These are phyloP conservation scores for Gobionotothen gibberifrons DNA, from an alignment of 2,797 vertebrate genomes.

Conservation along the genomic window DNA sequence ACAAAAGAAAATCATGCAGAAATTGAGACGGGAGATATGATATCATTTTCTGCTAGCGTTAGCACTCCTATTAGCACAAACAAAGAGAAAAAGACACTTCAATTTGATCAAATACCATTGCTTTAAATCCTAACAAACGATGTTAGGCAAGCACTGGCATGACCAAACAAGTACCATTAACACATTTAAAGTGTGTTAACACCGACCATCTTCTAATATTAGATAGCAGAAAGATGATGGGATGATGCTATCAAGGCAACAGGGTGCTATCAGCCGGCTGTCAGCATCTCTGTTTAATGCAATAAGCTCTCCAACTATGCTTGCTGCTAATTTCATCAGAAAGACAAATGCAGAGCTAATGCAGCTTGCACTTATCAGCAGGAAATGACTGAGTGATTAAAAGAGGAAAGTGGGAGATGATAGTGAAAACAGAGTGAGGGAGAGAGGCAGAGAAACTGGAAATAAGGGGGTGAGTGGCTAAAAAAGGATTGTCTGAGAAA, in stretches of 20 bases:
- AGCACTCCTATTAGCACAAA: conserved; percentile 3
- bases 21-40: conserved; percentile 1
- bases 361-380: conserved; percentile 51
- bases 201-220: background rate
- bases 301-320: conserved; percentile 50
- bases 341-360: conserved; percentile 67
- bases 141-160: background rate
- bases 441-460: conserved; percentile 1
- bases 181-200: background rate
- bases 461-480: background rate
- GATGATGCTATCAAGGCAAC: conserved; percentile 51
- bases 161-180: conserved; percentile 8
- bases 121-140: conserved; percentile 7
- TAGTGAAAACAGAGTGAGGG: conserved; percentile 19
- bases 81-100: background rate
- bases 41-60: conserved; percentile 1
- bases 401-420: conserved; percentile 31
- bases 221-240: conserved; percentile 39
- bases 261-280: conserved; percentile 47
- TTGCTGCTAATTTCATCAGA: conserved; percentile 65
- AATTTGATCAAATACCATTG: background rate
- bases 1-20: conserved; percentile 13
- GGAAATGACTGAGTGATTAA: conserved; percentile 64
- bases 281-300: conserved; percentile 50
- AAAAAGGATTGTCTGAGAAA: background rate